Conservation (phyloP, 2,797 vertebrate genomes). For the Lemur catta region DNA sequence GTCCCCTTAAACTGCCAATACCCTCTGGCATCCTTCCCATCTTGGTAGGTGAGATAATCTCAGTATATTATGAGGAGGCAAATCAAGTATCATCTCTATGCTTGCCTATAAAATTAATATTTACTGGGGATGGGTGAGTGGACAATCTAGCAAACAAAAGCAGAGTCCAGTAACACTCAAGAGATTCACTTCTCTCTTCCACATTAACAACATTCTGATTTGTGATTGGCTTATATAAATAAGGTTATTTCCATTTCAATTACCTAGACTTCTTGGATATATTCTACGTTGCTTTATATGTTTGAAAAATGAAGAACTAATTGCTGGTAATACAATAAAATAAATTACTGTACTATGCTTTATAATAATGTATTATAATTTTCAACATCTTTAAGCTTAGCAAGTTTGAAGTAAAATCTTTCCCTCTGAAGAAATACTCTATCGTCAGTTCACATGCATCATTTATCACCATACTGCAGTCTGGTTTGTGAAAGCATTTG, state of each 20-base stretch:
- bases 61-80: background rate
- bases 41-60: background rate
- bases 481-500: background rate
- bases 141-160: background rate
- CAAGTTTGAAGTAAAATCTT: background rate
- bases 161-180: background rate
- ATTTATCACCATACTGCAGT: background rate
- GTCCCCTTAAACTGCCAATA: background rate
- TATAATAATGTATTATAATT: background rate
- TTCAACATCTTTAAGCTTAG: background rate
- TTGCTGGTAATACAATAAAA: background rate
- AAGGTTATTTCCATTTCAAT: background rate
- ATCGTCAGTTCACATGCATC: background rate
- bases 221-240: background rate
- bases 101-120: background rate
- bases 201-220: background rate
- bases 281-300: background rate
- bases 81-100: background rate
- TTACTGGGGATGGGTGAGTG: background rate
- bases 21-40: background rate
- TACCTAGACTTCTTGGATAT: background rate
- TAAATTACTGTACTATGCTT: background rate
- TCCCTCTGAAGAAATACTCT: background rate
- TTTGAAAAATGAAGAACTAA: slow-evolving; percentile 28
- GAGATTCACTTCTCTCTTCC: background rate